phyloP scores from a whole-genome alignment of 2,888 invertebrate species.

The Heteromurus nitidus region DNA sequence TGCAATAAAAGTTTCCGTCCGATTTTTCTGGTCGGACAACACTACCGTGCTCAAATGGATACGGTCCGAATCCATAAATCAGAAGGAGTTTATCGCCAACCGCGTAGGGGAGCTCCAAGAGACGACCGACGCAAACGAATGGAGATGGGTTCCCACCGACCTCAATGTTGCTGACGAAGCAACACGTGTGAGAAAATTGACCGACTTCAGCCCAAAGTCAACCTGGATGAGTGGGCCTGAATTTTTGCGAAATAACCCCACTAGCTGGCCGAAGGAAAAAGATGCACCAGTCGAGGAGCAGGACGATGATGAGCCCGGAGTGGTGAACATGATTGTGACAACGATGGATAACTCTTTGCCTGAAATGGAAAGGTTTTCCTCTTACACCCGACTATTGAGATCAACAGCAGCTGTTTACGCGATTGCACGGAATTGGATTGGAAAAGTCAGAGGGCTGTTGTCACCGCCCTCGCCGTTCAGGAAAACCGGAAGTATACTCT shows the following conservation, averaged over 20 bases:
- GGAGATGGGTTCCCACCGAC: constrained; percentile 10
- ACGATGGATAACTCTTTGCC: too few relatives aligned
- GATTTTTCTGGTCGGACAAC: constrained; percentile 23
- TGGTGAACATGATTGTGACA: too few relatives aligned
- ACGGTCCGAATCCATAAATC: neutral
- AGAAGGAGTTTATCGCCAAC: constrained; percentile 25
- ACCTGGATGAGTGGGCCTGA: constrained; percentile 12
- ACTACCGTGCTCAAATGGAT: constrained; percentile 10
- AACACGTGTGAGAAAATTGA: neutral
- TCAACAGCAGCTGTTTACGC: constrained; percentile 20
- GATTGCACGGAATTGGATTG: neutral
- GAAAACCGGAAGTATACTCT: neutral
- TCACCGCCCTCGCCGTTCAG: neutral
- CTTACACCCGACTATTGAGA: neutral
- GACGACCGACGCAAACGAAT: neutral
- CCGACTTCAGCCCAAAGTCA: neutral
- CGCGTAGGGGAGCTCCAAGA: constrained; percentile 33
- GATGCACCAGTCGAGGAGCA: neutral
- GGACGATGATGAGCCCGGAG: neutral
- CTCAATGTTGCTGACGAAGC: constrained; percentile 14
- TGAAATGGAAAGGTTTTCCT: neutral
- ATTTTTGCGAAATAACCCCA: neutral
- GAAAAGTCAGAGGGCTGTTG: neutral
- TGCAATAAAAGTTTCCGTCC: neutral
- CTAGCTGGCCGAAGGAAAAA: constrained; percentile 2